These are phyloP conservation scores for Pitta sordida DNA, from an alignment of 2,113 vertebrate genomes.

Conservation along the genomic window DNA sequence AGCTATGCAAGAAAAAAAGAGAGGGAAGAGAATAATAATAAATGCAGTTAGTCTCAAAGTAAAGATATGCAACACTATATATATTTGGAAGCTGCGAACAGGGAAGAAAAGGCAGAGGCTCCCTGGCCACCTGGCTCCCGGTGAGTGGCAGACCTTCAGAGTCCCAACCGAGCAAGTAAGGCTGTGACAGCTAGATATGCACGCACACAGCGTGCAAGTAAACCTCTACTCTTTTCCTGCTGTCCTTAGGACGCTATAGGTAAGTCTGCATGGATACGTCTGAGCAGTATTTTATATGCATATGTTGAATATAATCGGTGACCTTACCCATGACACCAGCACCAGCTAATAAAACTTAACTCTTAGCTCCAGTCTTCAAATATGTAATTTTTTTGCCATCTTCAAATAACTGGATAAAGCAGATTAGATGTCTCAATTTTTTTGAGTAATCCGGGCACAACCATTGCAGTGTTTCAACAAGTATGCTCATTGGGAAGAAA, in stretches of 20 bases:
- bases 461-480: neutral
- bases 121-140: neutral
- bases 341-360: neutral
- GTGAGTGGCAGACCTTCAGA: neutral
- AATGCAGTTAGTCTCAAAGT: neutral
- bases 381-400: neutral
- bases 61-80: neutral
- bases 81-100: neutral
- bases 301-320: neutral
- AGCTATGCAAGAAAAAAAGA: slow-evolving; percentile 73
- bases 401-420: neutral
- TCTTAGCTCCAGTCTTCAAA: neutral
- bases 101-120: neutral
- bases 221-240: neutral
- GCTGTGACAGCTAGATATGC: neutral
- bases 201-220: accelerated
- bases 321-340: neutral
- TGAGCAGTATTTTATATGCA: neutral
- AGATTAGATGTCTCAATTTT: neutral
- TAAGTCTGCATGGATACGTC: neutral
- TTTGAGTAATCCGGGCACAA: neutral
- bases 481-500: neutral
- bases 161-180: neutral
- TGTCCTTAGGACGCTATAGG: neutral
- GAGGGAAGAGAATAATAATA: neutral